A percentile compares a stretch with the other conserved stretches of the same genome.
Evolutionary conservation across 2,113 vertebrate genomes (phyloP).

Genomic region (Chaenocephalus aceratus): DNA sequence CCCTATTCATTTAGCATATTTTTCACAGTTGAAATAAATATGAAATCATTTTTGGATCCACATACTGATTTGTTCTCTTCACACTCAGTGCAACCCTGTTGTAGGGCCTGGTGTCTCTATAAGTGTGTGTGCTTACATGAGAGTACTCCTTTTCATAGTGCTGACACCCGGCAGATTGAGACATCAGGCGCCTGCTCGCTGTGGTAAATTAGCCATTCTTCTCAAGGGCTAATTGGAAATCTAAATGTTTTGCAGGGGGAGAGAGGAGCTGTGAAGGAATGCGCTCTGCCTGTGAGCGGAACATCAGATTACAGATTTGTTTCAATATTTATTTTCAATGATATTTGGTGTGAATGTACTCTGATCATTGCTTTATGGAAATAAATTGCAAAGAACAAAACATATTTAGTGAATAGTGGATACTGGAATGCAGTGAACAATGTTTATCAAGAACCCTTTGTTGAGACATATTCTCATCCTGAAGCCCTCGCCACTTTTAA

Average conservation of each 20-base stretch:
- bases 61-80: conserved; percentile 41
- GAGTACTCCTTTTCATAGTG: conserved; percentile 89
- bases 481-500: conserved; percentile 51
- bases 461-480: conserved; percentile 52
- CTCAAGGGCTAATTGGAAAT: conserved; percentile 94
- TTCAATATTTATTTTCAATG: conserved; percentile 23
- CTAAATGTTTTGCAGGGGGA: conserved; percentile 90
- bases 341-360: conserved; percentile 23
- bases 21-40: conserved; percentile 1
- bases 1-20: conserved; percentile 52
- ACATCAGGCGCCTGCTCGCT: conserved; percentile 90
- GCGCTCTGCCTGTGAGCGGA: conserved; percentile 66
- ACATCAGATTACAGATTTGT: conserved; percentile 52
- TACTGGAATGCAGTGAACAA: conserved; percentile 23
- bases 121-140: conserved; percentile 60
- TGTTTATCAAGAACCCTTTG: conserved; percentile 32
- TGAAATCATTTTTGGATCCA: not conserved
- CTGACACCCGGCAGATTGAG: conserved; percentile 97
- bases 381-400: conserved; percentile 22
- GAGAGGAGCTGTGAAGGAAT: conserved; percentile 84
- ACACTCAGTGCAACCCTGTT: conserved; percentile 44
- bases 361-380: conserved; percentile 16
- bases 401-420: conserved; percentile 11
- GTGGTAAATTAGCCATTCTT: conserved; percentile 95
- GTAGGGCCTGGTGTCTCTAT: conserved; percentile 33